Conservation (phyloP, 2,113 vertebrate genomes). For the Bungarus multicinctus region DNA sequence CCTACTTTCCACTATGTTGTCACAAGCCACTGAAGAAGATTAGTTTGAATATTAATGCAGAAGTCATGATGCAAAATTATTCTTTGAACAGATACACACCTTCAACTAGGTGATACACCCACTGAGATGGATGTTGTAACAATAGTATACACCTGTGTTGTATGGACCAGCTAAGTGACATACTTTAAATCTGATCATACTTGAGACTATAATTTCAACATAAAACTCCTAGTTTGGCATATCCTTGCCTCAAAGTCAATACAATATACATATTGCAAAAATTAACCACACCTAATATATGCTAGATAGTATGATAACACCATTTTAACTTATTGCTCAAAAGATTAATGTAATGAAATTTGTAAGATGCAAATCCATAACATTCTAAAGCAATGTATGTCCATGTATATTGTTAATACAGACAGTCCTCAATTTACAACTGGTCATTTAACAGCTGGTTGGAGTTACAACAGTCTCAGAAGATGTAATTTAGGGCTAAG, state of each 20-base stretch:
- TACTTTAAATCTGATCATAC: slow-evolving; percentile 64
- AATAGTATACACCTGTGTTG: slow-evolving; percentile 58
- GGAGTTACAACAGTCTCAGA: background rate
- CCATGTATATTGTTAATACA: background rate
- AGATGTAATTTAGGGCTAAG: no score
- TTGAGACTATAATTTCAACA: slow-evolving; percentile 63
- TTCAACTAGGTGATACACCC: slow-evolving; percentile 57
- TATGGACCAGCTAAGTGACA: slow-evolving; percentile 42
- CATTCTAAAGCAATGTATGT: background rate
- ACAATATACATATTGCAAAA: slow-evolving; percentile 59
- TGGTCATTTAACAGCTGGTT: background rate
- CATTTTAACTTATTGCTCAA: background rate
- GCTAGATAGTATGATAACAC: slow-evolving; percentile 54
- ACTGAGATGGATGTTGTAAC: slow-evolving; percentile 54
- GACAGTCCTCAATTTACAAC: background rate
- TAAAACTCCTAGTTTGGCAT: slow-evolving; percentile 54
- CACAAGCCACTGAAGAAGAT: slow-evolving; percentile 38
- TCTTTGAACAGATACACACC: slow-evolving; percentile 58
- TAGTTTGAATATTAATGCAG: slow-evolving; percentile 39
- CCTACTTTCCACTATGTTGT: background rate
- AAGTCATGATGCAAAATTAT: slow-evolving; percentile 61
- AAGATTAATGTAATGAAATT: background rate
- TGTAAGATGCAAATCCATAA: background rate
- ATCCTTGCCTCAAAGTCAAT: slow-evolving; percentile 33
- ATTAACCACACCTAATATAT: slow-evolving; percentile 55